Evolutionary conservation across 2,113 vertebrate species (phyloP), one percentile per base, ranked within the genome.

Genomic region (Forbesichthys papilliferus): DNA sequence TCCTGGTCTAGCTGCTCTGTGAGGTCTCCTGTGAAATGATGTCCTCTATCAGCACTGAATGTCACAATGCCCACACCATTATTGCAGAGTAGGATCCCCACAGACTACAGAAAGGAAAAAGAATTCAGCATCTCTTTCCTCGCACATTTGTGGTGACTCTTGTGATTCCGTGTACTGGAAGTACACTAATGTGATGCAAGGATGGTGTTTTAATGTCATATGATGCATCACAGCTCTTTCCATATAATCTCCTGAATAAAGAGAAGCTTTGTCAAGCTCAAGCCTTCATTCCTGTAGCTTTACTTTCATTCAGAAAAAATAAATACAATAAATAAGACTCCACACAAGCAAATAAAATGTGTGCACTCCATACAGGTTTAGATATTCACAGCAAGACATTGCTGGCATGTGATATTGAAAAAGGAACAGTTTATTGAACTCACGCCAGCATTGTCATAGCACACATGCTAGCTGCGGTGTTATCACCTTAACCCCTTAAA

Each of bases 11-110:
- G 87, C 87, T 87, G 89, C 78, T 84, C 86, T 90, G 88, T 90
- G 88, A 90, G 89, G 87, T 93, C 92, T 93, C 91, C 87, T 87
- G 91, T 91, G 91, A 92, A 88, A 89, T 90, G 81, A 88, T 92
- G 92, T 93, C 92, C 93, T 94, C 90, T 92, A 90, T 91, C 87
- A 87, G 85, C 82, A 83, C 83, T 84, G 87, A 93, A 93, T 93
- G 91, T 92, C 89, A 93, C 86, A 79, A 81, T 75, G 80, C 79
- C 73, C 54, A 73, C 81, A 64, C 81, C 79, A 83, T 87, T 86
- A 86, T 81, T 82, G 86, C 87, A 85, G 82, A 77, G 80, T 47
- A 64, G 73, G 66, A 81, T 88, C 87, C 90, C 89, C 64, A 48
- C 69, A 89, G 85, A 83, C 79, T 76, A 68, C 16, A 62, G 20